A percentile compares a stretch with the other conserved stretches of the same genome.
Conservation (phyloP, 2,113 vertebrate genomes). For the Saimiri boliviensis region DNA sequence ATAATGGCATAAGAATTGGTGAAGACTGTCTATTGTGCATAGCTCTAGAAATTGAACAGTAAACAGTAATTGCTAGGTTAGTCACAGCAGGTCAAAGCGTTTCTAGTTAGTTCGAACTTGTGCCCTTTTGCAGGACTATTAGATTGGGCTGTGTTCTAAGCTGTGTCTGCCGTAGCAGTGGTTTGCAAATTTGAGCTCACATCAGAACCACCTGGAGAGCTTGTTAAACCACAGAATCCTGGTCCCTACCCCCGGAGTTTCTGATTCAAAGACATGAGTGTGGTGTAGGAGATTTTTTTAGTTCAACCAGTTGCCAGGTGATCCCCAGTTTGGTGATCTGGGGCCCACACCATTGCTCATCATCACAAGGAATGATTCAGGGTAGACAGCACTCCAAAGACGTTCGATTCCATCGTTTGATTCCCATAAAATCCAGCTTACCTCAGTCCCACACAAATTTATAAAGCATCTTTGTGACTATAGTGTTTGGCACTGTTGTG, state of each 20-base stretch:
- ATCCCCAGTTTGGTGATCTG: not conserved
- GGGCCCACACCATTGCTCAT: rapidly evolving
- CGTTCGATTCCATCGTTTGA: not conserved
- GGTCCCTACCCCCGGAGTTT: not conserved
- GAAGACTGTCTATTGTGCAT: not conserved
- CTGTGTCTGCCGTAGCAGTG: rapidly evolving
- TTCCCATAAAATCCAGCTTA: not conserved
- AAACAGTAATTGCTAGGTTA: not conserved
- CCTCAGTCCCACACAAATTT: not conserved
- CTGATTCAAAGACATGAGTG: not conserved
- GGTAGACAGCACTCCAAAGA: not conserved
- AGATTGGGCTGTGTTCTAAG: not conserved
- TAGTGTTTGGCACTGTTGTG: not conserved
- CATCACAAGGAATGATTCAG: not conserved
- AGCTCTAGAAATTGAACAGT: not conserved
- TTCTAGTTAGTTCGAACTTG: not conserved
- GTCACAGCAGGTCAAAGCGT: not conserved
- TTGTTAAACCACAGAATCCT: not conserved
- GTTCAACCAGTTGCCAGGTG: not conserved
- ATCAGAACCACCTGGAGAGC: not conserved
- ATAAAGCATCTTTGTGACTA: not conserved
- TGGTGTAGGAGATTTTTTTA: not conserved
- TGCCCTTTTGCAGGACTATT: too few relatives aligned
- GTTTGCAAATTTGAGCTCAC: not conserved
- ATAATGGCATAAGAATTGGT: not conserved